Conservation (phyloP, 2,888 invertebrate species). For the Bugulina stolonifera region DNA sequence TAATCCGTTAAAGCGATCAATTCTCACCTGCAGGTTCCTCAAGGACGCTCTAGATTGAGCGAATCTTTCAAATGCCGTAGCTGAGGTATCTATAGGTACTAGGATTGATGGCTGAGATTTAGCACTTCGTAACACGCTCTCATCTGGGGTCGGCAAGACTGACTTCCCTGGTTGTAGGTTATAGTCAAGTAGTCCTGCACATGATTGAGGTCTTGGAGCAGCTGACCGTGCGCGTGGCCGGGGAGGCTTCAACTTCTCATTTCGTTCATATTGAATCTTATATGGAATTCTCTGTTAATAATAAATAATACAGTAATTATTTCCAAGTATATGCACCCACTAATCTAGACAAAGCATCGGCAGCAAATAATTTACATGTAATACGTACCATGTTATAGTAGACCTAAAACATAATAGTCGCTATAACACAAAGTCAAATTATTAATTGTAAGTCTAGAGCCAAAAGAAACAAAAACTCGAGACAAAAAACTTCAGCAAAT, state of each 20-base stretch:
- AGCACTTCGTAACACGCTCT: constrained; percentile 25
- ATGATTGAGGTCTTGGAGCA: constrained; percentile 6
- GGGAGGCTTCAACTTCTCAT: constrained; percentile 22
- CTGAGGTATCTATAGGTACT: constrained; percentile 82
- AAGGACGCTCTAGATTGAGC: constrained; percentile 4
- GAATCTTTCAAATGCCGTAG: constrained; percentile 69
- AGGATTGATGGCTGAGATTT: constrained; percentile 65
- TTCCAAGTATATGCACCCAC: no score
- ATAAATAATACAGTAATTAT: no score
- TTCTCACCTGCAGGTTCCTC: constrained; percentile 6
- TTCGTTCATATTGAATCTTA: background rate
- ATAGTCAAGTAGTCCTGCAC: constrained; percentile 12
- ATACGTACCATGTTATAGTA: no score
- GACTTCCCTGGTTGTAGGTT: background rate
- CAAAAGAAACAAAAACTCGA: no score
- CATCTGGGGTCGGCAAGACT: background rate
- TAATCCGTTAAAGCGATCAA: no score
- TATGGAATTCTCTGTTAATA: background rate
- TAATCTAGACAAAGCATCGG: no score
- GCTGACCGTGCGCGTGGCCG: constrained; percentile 5
- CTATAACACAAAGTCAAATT: no score
- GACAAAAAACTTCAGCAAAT: no score
- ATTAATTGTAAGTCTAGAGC: no score
- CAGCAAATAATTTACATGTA: no score
- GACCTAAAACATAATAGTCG: no score